Evolutionary conservation across 2,113 vertebrate species (phyloP), one percentile per base, ranked within the genome.

Genomic region (Spilogale gracilis): DNA sequence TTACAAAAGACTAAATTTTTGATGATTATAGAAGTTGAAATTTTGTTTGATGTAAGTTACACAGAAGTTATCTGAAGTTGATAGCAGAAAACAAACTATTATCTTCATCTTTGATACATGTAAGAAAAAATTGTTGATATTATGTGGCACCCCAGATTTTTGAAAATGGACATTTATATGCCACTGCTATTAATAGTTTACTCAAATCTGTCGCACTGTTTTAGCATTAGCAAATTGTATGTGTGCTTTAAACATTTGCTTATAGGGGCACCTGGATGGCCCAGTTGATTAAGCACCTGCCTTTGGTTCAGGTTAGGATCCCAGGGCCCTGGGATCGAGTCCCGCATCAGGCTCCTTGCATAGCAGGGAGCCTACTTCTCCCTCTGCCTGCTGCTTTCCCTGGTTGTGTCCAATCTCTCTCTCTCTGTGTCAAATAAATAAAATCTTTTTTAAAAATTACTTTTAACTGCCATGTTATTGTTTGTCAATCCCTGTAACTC

Each of bases 71-170:
- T 92, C 48, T 90, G 84, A 88, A 94, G 6, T 14, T 61, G 6
- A 11, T 71, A 89, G 65, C 63, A 95, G 50, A 69, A 96, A 92
- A 86, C 65, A 90, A 93, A 52, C 32, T n/a, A 6, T 79, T 27
- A 6, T 52, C 11, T 74, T 94, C 20, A 63, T 5, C 58, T 71
- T 27, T 54, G 95, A 52, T 21, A 78, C 11, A 10, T 63, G 3
- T 48, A 25, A 92, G 48, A 67, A 58, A 69, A 76, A 38, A 9
- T 21, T 87, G 20, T 67, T 94, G 9, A 1, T 61, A 27, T 88
- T 88, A 25, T 50, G 60, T 76, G n/a, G 7, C 13, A 27, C 32
- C 54, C 45, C 38, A 2, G 0, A 23, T 12, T 74, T 86, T 86
- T 79, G 56, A 61, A 43, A 45, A 43, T 79, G 43, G 50, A 60